phyloP scores from a whole-genome alignment of 2,888 invertebrate species.

The Proisotoma minuta region DNA sequence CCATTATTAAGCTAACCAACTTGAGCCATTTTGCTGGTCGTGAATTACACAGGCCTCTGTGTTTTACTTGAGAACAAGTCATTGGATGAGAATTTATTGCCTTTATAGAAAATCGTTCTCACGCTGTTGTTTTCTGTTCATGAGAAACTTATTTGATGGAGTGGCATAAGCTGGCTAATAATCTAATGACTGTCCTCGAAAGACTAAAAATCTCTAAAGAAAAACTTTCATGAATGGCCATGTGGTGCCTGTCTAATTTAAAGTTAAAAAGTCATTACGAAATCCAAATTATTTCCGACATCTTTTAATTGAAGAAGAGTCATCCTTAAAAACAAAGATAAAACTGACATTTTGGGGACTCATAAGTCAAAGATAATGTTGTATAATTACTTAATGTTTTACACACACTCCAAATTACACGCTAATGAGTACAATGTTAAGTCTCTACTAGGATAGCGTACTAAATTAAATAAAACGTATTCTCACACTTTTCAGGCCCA shows the following conservation, averaged over 20 bases:
- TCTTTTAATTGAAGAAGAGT: neutral
- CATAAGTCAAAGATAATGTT: neutral
- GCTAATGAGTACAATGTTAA: slow-evolving; percentile 4
- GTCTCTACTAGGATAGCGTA: neutral
- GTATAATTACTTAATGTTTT: neutral
- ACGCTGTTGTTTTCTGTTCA: neutral
- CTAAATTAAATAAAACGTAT: neutral
- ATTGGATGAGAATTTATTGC: slow-evolving; percentile 2
- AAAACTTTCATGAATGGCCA: neutral
- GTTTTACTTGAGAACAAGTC: neutral
- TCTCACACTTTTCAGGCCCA: too few relatives aligned
- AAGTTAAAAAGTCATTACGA: too few relatives aligned
- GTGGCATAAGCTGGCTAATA: neutral
- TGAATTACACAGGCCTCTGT: neutral
- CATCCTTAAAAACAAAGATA: neutral
- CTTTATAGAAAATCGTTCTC: slow-evolving; percentile 3
- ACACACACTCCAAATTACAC: neutral
- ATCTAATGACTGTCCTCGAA: neutral
- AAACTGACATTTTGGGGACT: slow-evolving; percentile 3
- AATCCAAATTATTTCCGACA: neutral
- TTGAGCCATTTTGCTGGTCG: neutral
- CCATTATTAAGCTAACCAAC: neutral
- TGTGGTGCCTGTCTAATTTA: neutral
- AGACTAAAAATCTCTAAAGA: neutral
- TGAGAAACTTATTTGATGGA: neutral